phyloP scores from a whole-genome alignment of 1,140 invertebrate species.

The Anoplophora glabripennis region DNA sequence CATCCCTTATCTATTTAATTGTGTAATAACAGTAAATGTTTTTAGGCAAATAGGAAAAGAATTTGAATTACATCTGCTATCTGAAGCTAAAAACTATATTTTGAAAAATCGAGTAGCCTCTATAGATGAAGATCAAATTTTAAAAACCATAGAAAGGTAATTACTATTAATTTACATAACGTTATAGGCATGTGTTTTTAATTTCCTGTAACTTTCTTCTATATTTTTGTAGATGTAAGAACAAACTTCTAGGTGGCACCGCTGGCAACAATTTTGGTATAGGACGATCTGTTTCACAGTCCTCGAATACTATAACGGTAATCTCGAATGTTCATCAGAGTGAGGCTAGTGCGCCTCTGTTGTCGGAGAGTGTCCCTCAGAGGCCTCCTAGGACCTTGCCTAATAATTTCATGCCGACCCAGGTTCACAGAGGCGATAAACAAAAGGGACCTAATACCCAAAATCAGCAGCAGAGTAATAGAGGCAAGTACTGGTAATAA shows the following conservation, averaged over 20 bases:
- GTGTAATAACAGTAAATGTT: conserved; percentile 10
- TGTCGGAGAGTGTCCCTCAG: background rate
- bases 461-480: too few species aligned
- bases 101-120: conserved; percentile 14
- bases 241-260: too few species aligned
- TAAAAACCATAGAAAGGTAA: conserved; percentile 29
- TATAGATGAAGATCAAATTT: conserved; percentile 23
- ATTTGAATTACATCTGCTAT: conserved; percentile 23
- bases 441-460: background rate
- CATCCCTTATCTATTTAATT: too few species aligned
- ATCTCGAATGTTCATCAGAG: too few species aligned
- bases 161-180: background rate
- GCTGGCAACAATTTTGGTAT: too few species aligned
- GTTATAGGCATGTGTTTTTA: background rate
- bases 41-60: conserved; percentile 17
- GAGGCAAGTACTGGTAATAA: too few species aligned
- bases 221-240: background rate
- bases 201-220: background rate
- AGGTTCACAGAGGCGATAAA: background rate
- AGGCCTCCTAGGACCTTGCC: background rate
- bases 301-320: too few species aligned
- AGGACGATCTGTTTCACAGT: too few species aligned
- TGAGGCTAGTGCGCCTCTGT: too few species aligned
- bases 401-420: background rate
- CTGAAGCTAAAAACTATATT: conserved; percentile 20